These are phyloP conservation scores for Drosophila basisetae DNA, from an alignment of 2,888 invertebrate genomes.

Conservation along the genomic window DNA sequence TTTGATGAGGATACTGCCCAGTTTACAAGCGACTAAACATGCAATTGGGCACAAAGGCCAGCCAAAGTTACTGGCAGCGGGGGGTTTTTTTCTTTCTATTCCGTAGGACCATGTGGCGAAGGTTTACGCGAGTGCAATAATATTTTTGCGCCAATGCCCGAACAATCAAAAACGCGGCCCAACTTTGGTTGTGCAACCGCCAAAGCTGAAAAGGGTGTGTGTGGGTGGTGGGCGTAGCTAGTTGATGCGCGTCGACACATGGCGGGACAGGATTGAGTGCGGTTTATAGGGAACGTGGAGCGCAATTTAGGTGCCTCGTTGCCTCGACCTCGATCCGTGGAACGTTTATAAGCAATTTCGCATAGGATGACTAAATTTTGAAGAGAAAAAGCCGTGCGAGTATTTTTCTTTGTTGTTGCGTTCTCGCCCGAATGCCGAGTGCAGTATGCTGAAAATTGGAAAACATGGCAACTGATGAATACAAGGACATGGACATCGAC, in stretches of 20 bases:
- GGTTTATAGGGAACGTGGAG: constrained; percentile 35
- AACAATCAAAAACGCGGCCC: constrained; percentile 59
- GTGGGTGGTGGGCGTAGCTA: constrained; percentile 13
- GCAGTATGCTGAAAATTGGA: constrained; percentile 71
- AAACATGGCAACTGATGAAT: constrained; percentile 69
- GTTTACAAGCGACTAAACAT: constrained; percentile 49
- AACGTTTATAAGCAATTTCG: constrained; percentile 81
- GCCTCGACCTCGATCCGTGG: constrained; percentile 6
- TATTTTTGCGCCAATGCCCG: constrained; percentile 57
- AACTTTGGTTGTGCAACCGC: constrained; percentile 55
- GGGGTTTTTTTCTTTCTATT: neutral
- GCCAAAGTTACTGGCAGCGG: neutral
- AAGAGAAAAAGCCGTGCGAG: constrained; percentile 60
- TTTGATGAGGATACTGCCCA: constrained; percentile 17
- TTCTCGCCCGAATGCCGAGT: constrained; percentile 54
- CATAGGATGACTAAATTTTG: constrained; percentile 79
- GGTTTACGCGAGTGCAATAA: constrained; percentile 60
- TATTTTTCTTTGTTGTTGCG: constrained; percentile 66
- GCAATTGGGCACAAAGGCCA: constrained; percentile 36
- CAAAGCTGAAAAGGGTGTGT: constrained; percentile 37
- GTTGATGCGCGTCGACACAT: constrained; percentile 54
- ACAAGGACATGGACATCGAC: constrained; percentile 34
- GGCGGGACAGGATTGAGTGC: constrained; percentile 63
- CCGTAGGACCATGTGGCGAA: constrained; percentile 15
- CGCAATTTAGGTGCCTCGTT: neutral